phyloP scores from a whole-genome alignment of 2,888 invertebrate species.

The Ernsta delagoae region DNA sequence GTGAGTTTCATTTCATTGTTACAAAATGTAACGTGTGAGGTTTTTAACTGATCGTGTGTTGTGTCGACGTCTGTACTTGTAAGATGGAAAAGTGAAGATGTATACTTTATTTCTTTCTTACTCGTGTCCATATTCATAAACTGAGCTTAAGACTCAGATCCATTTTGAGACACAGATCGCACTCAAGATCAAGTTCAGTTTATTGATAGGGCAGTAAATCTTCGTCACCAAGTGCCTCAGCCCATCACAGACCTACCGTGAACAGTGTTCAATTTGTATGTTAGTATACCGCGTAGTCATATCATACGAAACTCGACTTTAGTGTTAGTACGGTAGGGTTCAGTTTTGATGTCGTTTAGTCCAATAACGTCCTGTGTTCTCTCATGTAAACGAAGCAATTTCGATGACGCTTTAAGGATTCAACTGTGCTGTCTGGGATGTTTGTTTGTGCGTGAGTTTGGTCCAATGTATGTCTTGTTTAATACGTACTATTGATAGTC shows the following conservation, averaged over 20 bases:
- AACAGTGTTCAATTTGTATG: constrained; percentile 70
- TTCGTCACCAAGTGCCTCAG: constrained; percentile 70
- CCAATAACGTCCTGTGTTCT: constrained; percentile 35
- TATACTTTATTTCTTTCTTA: constrained; percentile 13
- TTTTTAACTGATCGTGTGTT: constrained; percentile 8
- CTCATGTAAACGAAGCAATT: constrained; percentile 51
- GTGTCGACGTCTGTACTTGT: constrained; percentile 11
- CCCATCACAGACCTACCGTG: constrained; percentile 47
- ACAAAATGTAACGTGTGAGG: no score
- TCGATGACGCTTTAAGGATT: constrained; percentile 56
- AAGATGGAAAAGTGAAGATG: constrained; percentile 7
- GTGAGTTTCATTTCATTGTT: no score
- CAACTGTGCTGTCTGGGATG: constrained; percentile 61
- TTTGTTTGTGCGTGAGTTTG: constrained; percentile 37
- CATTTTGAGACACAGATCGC: no score
- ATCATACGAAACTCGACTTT: constrained; percentile 61
- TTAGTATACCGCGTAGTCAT: constrained; percentile 66
- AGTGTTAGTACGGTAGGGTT: constrained; percentile 53
- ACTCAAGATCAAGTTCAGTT: no score
- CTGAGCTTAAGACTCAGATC: no score
- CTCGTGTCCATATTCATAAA: background rate
- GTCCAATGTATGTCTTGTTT: constrained; percentile 37
- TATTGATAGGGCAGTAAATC: no score
- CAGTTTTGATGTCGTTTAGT: constrained; percentile 46
- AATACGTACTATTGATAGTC: constrained; percentile 42